These are phyloP conservation scores for Lophotis ruficrista DNA, from an alignment of 2,113 vertebrate genomes.

Conservation along the genomic window DNA sequence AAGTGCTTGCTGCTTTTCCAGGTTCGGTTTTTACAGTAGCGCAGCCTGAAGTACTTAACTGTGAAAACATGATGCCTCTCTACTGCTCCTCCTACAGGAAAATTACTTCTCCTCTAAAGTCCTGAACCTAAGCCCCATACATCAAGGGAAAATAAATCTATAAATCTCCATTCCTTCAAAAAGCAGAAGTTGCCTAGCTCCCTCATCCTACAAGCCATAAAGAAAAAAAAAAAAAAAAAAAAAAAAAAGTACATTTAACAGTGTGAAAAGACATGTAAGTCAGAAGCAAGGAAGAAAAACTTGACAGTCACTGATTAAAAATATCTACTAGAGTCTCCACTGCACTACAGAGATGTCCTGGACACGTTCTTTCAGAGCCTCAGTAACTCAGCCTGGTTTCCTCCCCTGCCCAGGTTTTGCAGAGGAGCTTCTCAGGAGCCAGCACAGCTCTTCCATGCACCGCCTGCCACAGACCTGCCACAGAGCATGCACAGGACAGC, in stretches of 20 bases:
- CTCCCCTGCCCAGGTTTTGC: not conserved
- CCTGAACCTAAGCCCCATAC: not conserved
- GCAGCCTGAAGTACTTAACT: not conserved
- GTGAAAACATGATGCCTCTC: constrained; percentile 1
- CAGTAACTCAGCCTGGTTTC: not conserved
- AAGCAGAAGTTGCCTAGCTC: not conserved
- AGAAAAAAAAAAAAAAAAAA: not conserved
- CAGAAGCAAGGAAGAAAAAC: not conserved
- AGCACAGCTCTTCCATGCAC: rapidly evolving
- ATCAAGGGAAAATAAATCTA: not conserved
- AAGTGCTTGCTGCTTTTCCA: constrained; percentile 27
- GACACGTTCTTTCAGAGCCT: not conserved
- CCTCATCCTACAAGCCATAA: not conserved
- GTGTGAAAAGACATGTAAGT: rapidly evolving
- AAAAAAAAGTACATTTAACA: not conserved
- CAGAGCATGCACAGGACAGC: rapidly evolving
- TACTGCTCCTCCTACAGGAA: constrained; percentile 47
- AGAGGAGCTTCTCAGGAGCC: not conserved
- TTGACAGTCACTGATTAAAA: not conserved
- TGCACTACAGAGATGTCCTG: not conserved
- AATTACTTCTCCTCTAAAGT: not conserved
- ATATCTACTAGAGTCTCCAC: not conserved
- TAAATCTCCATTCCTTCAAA: not conserved
- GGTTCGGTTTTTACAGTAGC: not conserved
- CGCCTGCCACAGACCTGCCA: rapidly evolving